Evolutionary conservation across 1,140 invertebrate species (phyloP), one percentile per base, ranked within the genome.

Genomic region (Drosophila tropicalis): DNA sequence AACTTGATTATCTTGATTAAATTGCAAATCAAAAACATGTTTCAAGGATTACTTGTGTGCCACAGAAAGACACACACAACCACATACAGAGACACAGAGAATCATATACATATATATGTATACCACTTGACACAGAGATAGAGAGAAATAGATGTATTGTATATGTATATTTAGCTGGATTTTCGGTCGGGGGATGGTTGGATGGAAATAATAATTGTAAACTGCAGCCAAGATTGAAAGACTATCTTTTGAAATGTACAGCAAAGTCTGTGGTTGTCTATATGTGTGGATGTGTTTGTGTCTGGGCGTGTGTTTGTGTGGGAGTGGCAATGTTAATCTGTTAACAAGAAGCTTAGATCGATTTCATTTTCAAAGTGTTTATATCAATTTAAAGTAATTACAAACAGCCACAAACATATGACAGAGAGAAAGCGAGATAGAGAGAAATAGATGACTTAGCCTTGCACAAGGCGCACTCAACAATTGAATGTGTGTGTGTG

Each of bases 1-100:
- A 89, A 89, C 84, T 89, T 89, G 84, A 89, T 89, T 89, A 89
- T 89, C 84, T 89, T 89, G 85, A 89, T 89, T 89, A 89, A 89
- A 89, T 89, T 89, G 84, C 84, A 89, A 89, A 89, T 89, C 84
- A 89, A 89, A 89, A 89, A 81, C 84, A 89, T 89, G 84, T 90
- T 89, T 89, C 84, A 89, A 84, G 84, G 84, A 89, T 89, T 89
- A 89, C 80, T 89, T 89, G 72, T 83, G 69, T 74, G 72, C 51
- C 67, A 67, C 61, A 76, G 61, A 72, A 60, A 61, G 12, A 61
- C 41, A 56, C 51, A 55, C 51, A 41, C 19, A 51, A 17, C 41
- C 13, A 72, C 56, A 65, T 57, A 64, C 34, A 68, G 39, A 41
- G 19, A 64, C 58, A 51, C 3, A 34, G 36, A 4, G 9, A 62